Base-by-base conservation (phyloP, 2,888 invertebrate genomes). In the Pollenia griseotomentosa region DNA sequence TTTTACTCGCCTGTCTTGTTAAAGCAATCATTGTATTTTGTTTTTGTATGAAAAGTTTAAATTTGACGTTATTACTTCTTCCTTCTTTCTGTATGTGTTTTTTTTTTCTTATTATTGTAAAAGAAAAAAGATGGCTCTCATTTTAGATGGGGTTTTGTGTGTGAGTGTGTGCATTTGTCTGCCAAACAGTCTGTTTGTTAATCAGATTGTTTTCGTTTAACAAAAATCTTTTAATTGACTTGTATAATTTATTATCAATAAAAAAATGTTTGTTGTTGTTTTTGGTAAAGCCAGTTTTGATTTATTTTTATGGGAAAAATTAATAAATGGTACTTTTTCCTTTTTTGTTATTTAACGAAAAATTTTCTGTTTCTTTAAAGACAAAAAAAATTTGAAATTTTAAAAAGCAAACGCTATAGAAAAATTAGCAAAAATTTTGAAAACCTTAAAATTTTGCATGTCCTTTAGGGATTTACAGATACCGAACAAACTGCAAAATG, bases 201-300 rank as follows among this genome's bases (percentile, higher is more conserved):
- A 85, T 74, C 66, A 68, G 55, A 63, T 84, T 73, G 71, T 51
- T 73, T 66, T 57, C 65, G 55, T 59, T 66, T 59, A 61, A 78
- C 61, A 79, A 84, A 84, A 68, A 74, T 68, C 0, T 80, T 79
- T 84, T 84, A 84, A 84, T 84, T 79, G 79, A 74, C 84, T 78
- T 83, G 65, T 59, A n/a, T 78, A 68, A 65, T 42, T 59, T 57
- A 53, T 61, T 42, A 42, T 23, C 1, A 33, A 33, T 33, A 33
- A 33, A 33, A 78, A 40, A 33, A 40, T 12, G n/a, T 42, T 19
- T 23, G 23, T 70, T 19, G 44, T 57, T 74, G 42, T 33, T 48
- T 14, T 48, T 61, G 12, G 33, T 48, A 42, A 77, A 63, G 33
- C 55, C 55, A 55, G 77, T 55, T 70, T 70, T 77, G 19, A 48